Evolutionary conservation across 2,888 invertebrate species (phyloP), one percentile per base, ranked within the genome.

Genomic region (Drosophila tripunctata): DNA sequence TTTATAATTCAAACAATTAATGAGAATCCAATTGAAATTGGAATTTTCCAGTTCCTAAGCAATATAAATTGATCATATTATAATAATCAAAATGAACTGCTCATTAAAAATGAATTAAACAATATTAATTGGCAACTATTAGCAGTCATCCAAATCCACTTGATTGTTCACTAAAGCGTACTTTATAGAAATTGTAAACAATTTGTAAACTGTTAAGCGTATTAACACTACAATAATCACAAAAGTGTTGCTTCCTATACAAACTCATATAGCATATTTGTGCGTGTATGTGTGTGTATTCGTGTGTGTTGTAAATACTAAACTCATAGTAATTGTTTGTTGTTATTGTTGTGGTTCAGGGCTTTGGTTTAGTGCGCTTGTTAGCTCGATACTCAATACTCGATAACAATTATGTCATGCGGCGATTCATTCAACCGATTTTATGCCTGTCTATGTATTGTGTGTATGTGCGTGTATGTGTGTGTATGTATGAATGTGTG

Each of bases 381-480:
- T 54, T 69, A 47, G 35, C 61, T 56, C 31, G 44, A 67, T 62
- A 40, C 61, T 56, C 31, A 40, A 67, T 62, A 40, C 40, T 61
- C 52, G 27, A 35, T 52, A 62, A 68, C 63, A 71, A 68, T 62
- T 54, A 54, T 68, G 68, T 40, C 36, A 31, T 17, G 12, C 44
- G 44, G 14, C 24, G 33, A 40, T 33, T 12, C 36, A 51, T 7
- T 52, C 41, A 51, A 36, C 7, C 40, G 38, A 40, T 48, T 24
- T 24, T 6, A 24, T 27, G 19, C 15, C 22, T 35, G n/a, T 36
- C 17, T 45, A 24, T 15, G n/a, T 22, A 3, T 5, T 12, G 19
- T 21, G 41, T 8, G 6, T 15, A n/a, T 14, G 8, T 4, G 27
- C 14, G 10, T 15, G n/a, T 31, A 8, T 21, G 21, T 30, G 17